phyloP scores from a whole-genome alignment of 2,797 vertebrate species.

The Carcharodon carcharias region DNA sequence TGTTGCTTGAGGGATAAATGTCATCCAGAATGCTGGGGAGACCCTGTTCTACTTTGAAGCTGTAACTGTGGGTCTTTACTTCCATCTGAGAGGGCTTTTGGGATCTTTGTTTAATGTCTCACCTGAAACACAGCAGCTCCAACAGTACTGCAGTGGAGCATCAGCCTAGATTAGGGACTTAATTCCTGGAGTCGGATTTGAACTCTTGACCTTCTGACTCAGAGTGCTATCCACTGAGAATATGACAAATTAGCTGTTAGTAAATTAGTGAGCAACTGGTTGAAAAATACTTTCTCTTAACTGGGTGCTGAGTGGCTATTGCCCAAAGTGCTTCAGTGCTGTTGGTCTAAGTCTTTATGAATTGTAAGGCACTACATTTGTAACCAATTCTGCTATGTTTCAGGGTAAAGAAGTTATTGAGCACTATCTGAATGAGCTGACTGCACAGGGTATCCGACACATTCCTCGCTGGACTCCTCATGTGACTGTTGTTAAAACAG shows the following conservation, averaged over 20 bases:
- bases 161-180: neutral
- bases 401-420: conserved; percentile 77
- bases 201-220: neutral
- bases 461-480: conserved; percentile 63
- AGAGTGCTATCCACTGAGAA: neutral
- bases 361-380: neutral
- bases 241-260: neutral
- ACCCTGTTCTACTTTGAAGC: neutral
- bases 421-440: conserved; percentile 65
- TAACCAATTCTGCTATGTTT: conserved; percentile 15
- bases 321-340: neutral
- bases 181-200: neutral
- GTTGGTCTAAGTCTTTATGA: neutral
- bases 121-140: neutral
- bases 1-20: neutral
- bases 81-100: neutral
- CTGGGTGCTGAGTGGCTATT: neutral
- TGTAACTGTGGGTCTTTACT: neutral
- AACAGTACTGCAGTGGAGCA: neutral
- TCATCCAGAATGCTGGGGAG: neutral
- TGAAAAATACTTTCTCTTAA: neutral
- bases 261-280: neutral
- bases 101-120: neutral
- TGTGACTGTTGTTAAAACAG: accelerated
- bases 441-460: conserved; percentile 62